Evolutionary conservation across 2,797 vertebrate genomes (phyloP), one percentile per base, ranked within the genome.

Genomic region (Taenioides sp.): DNA sequence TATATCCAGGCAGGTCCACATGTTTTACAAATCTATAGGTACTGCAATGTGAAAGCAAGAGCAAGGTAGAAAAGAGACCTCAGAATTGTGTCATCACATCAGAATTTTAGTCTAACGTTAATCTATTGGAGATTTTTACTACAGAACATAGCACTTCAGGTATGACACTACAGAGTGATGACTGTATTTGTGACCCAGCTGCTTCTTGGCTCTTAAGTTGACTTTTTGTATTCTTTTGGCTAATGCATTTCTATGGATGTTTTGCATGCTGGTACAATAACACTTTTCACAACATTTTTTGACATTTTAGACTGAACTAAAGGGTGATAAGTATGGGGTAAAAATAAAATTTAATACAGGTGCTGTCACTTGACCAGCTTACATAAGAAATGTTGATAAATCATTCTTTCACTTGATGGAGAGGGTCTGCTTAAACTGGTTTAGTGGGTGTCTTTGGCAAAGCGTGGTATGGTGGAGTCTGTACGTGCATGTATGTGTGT

Each of bases 401-500:
- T 43, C 11, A 0, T 47, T 16, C 16, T 14, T 47, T 16, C 3
- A 47, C 43, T 47, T 4, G 12, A 50, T 67, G 1, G 72, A 40
- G 57, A 75, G 14, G 78, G 47, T 76, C 58, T 52, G 74, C 27
- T 72, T 64, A 74, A 76, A 72, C 76, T 60, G 68, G 18, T 23
- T 23, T 75, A 47, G 43, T 47, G 43, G 14, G 43, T 47, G 43
- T 47, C 43, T 47, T 81, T 72, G 73, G 68, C 71, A 72, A 54
- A 60, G 57, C 62, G 71, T 77, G 68, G 76, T 80, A 65, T 62
- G 57, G 63, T 28, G 57, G 61, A 59, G 71, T 72, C 67, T 54
- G 47, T 37, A 64, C 75, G 68, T 62, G 47, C 62, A 60, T 67
- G 58, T 69, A 65, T 69, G 72, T 65, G 64, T 82, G 78, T 76